Evolutionary conservation across 2,113 vertebrate species (phyloP), one percentile per base, ranked within the genome.

Genomic region (Triplophysa dalaica): DNA sequence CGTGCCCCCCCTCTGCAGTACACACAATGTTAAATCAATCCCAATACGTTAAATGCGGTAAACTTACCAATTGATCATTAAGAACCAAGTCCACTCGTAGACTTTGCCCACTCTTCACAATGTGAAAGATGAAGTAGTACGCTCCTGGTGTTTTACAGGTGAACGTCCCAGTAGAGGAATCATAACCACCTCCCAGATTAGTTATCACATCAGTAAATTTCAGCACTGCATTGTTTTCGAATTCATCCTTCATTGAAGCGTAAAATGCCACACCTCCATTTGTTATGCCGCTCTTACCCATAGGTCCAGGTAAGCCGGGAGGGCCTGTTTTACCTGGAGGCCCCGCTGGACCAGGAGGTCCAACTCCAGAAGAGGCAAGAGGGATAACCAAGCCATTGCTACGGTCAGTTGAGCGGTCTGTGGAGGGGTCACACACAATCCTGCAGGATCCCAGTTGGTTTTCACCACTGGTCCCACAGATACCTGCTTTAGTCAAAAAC

Each of bases 361-460:
- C 86, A 8, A 21, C 38, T 61, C 66, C 78, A 54, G 82, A 81
- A 4, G 83, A 70, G 17, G 80, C 62, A 2, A 87, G 75, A 2
- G 84, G 86, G 21, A 87, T 86, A 63, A 86, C 86, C 24, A 85
- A 21, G 7, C 79, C 86, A 52, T 82, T 80, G 7, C 61, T 76
- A 19, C 54, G 24, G 65, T 75, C 78, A 4, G 56, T 22, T 24
- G 52, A 67, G 1, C 43, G 26, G 6, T 61, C 11, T 43, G 64
- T 66, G 65, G 67, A 80, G 26, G 86, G 84, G 78, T 87, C 84
- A 68, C 86, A 87, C 61, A 81, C 82, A 22, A 87, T 60, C 29
- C 86, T 77, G 63, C 86, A 87, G 64, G 82, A 60, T 19, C 84
- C 82, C 41, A 73, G 60, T 13, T 78, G 79, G 72, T 24, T 81